A percentile compares a stretch with the other conserved stretches of the same genome.
phyloP scores from a whole-genome alignment of 2,797 vertebrate species.

The Bradypus variegatus region DNA sequence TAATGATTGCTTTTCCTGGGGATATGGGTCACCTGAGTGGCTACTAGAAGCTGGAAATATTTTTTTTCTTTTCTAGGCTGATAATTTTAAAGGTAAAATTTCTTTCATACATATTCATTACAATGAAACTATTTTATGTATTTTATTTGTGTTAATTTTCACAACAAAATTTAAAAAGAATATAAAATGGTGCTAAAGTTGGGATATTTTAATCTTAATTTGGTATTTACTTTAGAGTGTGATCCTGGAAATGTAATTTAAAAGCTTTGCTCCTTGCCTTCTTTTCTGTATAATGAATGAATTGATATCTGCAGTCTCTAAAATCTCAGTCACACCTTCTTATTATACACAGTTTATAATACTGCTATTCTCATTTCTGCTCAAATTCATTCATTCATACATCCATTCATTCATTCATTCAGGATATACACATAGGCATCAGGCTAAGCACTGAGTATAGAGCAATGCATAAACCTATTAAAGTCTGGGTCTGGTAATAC shows the following conservation, averaged over 20 bases:
- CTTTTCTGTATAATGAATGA: not conserved
- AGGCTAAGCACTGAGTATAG: not conserved
- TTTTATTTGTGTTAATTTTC: not conserved
- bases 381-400: not conserved
- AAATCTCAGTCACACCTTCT: not conserved
- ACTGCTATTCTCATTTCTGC: not conserved
- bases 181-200: not conserved
- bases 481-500: not conserved
- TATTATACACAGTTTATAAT: not conserved
- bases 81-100: not conserved
- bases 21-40: rapidly evolving
- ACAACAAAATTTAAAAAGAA: not conserved
- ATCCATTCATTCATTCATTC: too few species aligned
- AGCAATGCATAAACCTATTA: not conserved
- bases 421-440: not conserved
- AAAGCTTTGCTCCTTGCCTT: not conserved
- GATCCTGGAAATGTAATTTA: not conserved
- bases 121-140: not conserved
- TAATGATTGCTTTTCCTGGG: not conserved
- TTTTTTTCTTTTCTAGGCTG: not conserved
- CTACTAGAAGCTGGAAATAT: not conserved
- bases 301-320: not conserved
- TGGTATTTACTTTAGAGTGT: not conserved
- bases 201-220: not conserved
- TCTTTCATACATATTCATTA: not conserved